Base-by-base conservation (phyloP, 1,140 invertebrate genomes). In the Ladona fulva region DNA sequence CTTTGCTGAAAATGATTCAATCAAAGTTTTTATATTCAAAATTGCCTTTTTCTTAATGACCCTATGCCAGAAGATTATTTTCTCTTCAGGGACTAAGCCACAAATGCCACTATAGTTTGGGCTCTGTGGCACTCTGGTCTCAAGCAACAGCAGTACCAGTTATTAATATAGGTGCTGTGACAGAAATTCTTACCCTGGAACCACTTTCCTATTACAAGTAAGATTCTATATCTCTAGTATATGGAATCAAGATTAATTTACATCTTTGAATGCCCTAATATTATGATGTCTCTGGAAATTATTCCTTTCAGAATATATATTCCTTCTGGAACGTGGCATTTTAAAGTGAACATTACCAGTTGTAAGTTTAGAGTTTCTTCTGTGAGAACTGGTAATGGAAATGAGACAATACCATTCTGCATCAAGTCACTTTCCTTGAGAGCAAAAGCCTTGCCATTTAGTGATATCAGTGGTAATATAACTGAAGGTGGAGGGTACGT, bases 81-180 rank as follows among this genome's bases (percentile, higher is more conserved):
- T 0, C 74, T 74, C 79, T 80, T 11, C 42, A 86, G 84, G 85
- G 85, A 1, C 80, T 86, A 66, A 83, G 84, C 79, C 89, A 86
- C 76, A 89, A 87, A 83, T 87, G 80, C 81, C 83, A 84, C 42
- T 89, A 89, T 78, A 88, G 87, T 79, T 82, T 89, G 78, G 88
- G 87, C 37, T 88, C 87, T n/a, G 83, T 89, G 66, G 87, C 85
- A 24, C 79, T 87, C 74, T 89, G 88, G 88, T 84, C 81, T 66
- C 85, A 85, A 80, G 82, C 81, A 24, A 81, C 83, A 78, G 82
- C 81, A 77, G 84, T 88, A 66, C 81, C 84, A 79, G 85, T 83
- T 78, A 84, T 88, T 78, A 84, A 84, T 25, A 79, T 86, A 44
- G 84, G 84, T 25, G 83, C 83, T 73, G 79, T 82, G 78, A 81